phyloP scores from a whole-genome alignment of 2,113 vertebrate species.

The Capricornis sumatraensis region DNA sequence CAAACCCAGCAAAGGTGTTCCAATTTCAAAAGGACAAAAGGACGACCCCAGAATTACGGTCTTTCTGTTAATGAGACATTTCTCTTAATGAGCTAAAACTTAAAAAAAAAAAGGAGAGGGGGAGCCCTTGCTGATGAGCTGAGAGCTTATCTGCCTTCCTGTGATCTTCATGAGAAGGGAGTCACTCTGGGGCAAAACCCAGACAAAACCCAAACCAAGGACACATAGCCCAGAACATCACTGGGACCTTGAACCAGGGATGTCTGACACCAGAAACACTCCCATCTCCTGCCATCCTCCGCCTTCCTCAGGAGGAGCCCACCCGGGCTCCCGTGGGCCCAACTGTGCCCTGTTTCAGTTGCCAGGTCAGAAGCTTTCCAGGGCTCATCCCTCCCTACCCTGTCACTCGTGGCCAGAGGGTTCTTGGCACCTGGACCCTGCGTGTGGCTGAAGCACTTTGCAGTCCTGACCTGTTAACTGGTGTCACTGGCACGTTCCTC shows the following conservation, averaged over 20 bases:
- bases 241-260: neutral
- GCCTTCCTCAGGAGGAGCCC: neutral
- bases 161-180: neutral
- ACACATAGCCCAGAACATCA: neutral
- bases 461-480: neutral
- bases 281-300: neutral
- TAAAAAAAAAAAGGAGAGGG: rapidly evolving
- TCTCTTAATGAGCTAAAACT: neutral
- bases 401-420: neutral
- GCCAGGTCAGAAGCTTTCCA: neutral
- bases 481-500: neutral
- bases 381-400: neutral
- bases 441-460: neutral
- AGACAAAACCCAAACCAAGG: neutral
- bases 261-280: neutral
- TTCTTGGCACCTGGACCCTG: neutral
- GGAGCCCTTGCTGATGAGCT: neutral
- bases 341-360: neutral
- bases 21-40: neutral
- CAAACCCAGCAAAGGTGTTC: neutral
- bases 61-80: neutral
- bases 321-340: rapidly evolving
- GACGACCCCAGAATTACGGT: neutral
- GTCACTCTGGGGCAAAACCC: neutral
- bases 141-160: neutral